phyloP scores from a whole-genome alignment of 2,888 invertebrate genomes.

The Taphrorychus bicolor region DNA sequence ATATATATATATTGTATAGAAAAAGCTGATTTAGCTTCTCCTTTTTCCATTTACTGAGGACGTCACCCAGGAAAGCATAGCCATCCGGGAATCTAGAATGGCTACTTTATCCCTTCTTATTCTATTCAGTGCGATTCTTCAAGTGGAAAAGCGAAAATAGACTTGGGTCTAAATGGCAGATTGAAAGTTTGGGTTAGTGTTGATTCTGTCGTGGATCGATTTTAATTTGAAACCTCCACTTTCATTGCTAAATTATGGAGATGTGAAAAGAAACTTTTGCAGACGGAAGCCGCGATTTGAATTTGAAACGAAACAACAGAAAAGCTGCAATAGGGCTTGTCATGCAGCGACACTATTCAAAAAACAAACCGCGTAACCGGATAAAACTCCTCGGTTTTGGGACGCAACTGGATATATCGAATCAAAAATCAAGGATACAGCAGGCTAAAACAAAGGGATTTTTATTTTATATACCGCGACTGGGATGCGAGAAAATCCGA shows the following conservation, averaged over 20 bases:
- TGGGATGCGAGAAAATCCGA: background rate
- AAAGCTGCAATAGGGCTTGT: background rate
- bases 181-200: background rate
- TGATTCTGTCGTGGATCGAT: background rate
- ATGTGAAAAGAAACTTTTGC: background rate
- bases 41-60: background rate
- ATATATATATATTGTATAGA: too few species aligned
- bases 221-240: background rate
- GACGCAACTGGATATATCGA: constrained; percentile 24
- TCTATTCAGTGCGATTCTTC: background rate
- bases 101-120: background rate
- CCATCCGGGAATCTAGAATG: background rate
- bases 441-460: constrained; percentile 14
- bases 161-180: background rate
- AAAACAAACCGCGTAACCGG: constrained; percentile 24
- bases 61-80: background rate
- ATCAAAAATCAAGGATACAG: constrained; percentile 31
- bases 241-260: background rate
- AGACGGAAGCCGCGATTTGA: background rate
- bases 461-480: constrained; percentile 6
- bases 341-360: constrained; percentile 9
- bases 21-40: background rate
- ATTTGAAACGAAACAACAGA: constrained; percentile 1
- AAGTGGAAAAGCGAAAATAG: background rate
- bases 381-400: constrained; percentile 17